phyloP scores from a whole-genome alignment of 1,140 invertebrate genomes.

The Drosophila kohkoa region DNA sequence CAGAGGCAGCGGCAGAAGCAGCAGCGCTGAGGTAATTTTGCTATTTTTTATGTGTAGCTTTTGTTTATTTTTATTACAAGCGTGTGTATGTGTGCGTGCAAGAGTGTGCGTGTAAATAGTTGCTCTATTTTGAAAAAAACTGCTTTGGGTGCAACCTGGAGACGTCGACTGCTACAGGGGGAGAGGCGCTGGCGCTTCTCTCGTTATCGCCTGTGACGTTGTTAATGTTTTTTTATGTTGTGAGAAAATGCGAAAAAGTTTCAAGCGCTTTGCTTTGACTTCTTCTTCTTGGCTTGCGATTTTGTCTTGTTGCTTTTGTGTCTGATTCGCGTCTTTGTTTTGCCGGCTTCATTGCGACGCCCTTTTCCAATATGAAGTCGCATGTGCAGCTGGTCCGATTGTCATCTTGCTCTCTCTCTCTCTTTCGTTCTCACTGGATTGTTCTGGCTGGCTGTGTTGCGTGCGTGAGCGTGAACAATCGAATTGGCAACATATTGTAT shows the following conservation, averaged over 20 bases:
- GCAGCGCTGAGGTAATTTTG: conserved; percentile 77
- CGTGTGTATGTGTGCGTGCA: conserved; percentile 26
- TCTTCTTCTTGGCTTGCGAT: conserved; percentile 29
- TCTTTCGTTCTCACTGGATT: background rate
- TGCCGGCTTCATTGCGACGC: conserved; percentile 74
- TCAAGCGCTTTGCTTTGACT: conserved; percentile 13
- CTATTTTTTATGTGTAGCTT: conserved; percentile 73
- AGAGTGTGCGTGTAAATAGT: conserved; percentile 37
- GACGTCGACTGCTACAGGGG: background rate
- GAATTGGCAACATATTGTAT: conserved; percentile 3
- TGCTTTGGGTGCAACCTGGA: conserved; percentile 63
- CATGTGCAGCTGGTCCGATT: conserved; percentile 50
- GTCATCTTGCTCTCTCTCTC: background rate
- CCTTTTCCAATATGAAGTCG: conserved; percentile 73
- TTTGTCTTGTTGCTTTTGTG: conserved; percentile 62
- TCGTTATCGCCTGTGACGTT: conserved; percentile 27
- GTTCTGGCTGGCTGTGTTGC: background rate
- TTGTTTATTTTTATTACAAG: conserved; percentile 74
- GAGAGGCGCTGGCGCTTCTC: conserved; percentile 15
- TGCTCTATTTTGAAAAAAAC: conserved; percentile 64
- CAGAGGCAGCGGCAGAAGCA: conserved; percentile 43
- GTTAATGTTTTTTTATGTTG: conserved; percentile 27
- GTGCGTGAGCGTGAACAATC: conserved; percentile 5
- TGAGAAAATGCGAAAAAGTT: conserved; percentile 40
- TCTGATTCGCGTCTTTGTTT: conserved; percentile 76